Base-by-base conservation (phyloP, 2,113 vertebrate genomes). In the Salvelinus alpinus region DNA sequence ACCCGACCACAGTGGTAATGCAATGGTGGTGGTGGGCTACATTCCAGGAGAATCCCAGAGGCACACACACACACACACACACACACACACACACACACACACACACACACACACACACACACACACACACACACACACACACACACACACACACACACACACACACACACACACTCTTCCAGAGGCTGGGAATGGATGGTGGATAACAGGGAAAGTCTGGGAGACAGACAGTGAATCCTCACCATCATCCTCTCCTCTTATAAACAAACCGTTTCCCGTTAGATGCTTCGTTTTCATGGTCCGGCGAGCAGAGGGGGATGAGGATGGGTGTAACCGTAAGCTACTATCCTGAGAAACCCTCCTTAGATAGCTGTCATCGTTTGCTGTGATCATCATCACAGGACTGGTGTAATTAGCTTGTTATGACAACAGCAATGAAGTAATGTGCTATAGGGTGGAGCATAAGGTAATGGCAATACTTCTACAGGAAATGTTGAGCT, bases 1-100 rank as follows among this genome's bases (percentile, higher is more conserved):
- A 82, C 84, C 85, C 62, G 77, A 92, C 92, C 91, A 80, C 91
- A 93, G 91, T 86, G 89, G 90, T 90, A 91, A 90, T 87, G 92
- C 85, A 82, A 80, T 67, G 79, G 84, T 75, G 75, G 83, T 76
- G 75, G 84, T 86, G 51, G 86, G 85, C 87, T 18, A 84, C 83
- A 84, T 80, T 93, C 91, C 91, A 91, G 87, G 81, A 88, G 86
- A 89, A 83, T 90, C 87, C 74, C 70, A 44, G 51, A 54, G 51
- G 51, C 51, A 0, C 12, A 1, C 48, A 16, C 14, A 51, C 48
- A 5, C 48, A 51, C 48, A 48, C 47, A 48, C 47, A 48, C 47
- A 51, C 47, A 51, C 47, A 51, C 47, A 51, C 47, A 51, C 47
- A 51, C 47, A 51, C 47, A 51, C 47, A 51, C 47, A 51, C 47